Base-by-base conservation (phyloP, 2,888 invertebrate species). In the Aphidoletes aphidimyza region DNA sequence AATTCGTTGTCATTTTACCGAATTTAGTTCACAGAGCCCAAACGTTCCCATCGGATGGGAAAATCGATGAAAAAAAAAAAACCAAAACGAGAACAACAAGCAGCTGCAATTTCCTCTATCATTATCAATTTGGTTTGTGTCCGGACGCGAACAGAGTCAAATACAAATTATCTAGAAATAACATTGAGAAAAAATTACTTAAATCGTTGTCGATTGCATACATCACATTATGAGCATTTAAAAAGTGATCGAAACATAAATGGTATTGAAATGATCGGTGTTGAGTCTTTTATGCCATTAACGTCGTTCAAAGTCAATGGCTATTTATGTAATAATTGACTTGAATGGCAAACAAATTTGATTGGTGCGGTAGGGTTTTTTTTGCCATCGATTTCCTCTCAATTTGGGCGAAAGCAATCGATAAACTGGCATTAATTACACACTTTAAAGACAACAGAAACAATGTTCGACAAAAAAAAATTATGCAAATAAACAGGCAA, bases 251-350 rank as follows among this genome's bases (percentile, higher is more conserved):
- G 17, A 11, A n/a, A 22, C 37, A 36, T 37, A 19, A 81, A 81
- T n/a, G n/a, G n/a, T n/a, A n/a, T 81, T 37, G 37, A 81, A 36
- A n/a, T 81, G 81, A 81, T 81, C 37, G 81, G 81, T 81, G 81
- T 81, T 81, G 81, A 81, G n/a, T 19, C n/a, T 81, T 81, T 81
- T 26, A 37, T 37, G 37, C 30, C 69, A 69, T 69, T 30, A 69
- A 30, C 30, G 34, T 69, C 69, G 69, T 30, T 69, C 69, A 69
- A 30, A 69, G 69, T 69, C 69, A 69, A 69, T 69, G 34, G 54
- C 3, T 30, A 54, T 69, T 69, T 69, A 69, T 69, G 34, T 9
- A 69, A 69, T 11, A 54, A 54, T 54, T 69, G 69, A 34, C 69
- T 30, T 69, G 30, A 69, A 69, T 69, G 69, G 34, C 17, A 69